Conservation (phyloP, 2,113 vertebrate species). For the Anarhynchus alexandrinus region DNA sequence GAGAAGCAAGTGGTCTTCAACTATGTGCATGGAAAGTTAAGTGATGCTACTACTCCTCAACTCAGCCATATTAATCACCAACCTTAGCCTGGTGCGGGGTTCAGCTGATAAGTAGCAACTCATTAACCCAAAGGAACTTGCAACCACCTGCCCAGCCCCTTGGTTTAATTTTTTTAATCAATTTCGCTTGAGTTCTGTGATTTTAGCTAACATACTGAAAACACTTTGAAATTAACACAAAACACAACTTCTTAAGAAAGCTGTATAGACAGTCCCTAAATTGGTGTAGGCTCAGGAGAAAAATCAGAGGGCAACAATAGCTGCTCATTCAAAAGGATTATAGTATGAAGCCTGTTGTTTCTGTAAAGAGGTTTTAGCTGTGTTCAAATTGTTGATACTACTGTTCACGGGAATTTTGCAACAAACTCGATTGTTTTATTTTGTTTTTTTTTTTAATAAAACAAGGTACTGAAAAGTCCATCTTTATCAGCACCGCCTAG, state of each 20-base stretch:
- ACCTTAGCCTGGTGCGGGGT: rapidly evolving
- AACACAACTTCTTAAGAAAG: not conserved
- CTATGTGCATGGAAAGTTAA: rapidly evolving
- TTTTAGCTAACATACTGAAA: not conserved
- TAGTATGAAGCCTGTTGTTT: not conserved
- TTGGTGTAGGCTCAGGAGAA: not conserved
- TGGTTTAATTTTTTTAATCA: not conserved
- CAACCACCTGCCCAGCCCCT: not conserved
- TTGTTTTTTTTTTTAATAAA: not conserved
- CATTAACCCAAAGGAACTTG: not conserved
- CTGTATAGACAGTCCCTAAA: not conserved
- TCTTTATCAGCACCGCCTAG: not conserved
- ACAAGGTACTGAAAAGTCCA: not conserved
- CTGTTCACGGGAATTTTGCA: not conserved
- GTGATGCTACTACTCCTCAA: not conserved
- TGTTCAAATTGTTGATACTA: not conserved
- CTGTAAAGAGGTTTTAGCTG: not conserved
- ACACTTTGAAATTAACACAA: not conserved
- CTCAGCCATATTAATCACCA: not conserved
- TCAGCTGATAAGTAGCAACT: not conserved
- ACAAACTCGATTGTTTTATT: not conserved
- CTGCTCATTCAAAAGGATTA: not conserved
- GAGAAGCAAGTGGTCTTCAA: not conserved
- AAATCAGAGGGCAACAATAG: not conserved
- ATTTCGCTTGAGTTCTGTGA: not conserved